Evolutionary conservation across 2,113 vertebrate genomes (phyloP).

Genomic region (Indri indri): DNA sequence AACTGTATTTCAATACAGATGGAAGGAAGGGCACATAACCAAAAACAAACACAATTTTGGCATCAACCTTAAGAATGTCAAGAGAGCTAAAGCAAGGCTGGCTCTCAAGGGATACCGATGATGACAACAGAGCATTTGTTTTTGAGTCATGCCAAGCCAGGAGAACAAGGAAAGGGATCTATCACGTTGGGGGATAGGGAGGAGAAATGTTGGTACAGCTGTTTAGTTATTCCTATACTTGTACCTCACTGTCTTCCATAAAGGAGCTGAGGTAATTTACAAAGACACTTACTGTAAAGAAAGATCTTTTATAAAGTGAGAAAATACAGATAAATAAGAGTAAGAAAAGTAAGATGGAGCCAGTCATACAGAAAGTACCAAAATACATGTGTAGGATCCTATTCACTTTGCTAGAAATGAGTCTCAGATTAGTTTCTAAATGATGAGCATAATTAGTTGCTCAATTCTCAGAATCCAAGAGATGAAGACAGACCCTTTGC

Average conservation of each 20-base stretch:
- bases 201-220: background rate
- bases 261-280: background rate
- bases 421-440: background rate
- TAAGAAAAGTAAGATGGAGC: background rate
- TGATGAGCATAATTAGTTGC: background rate
- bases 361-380: background rate
- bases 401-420: background rate
- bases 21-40: slow-evolving; percentile 17
- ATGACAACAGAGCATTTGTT: background rate
- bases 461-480: background rate
- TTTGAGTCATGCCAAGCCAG: background rate
- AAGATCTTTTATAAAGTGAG: slow-evolving; percentile 22
- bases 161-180: background rate
- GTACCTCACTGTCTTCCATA: background rate
- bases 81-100: background rate
- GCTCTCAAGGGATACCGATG: background rate
- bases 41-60: slow-evolving; percentile 25
- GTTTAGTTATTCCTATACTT: background rate
- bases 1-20: slow-evolving; percentile 18
- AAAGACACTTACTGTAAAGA: background rate
- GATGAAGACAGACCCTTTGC: background rate
- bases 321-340: background rate
- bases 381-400: background rate
- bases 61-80: background rate
- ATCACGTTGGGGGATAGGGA: background rate